Evolutionary conservation across 1,140 invertebrate species (phyloP).

Genomic region (Trachymyrmex septentrionalis): DNA sequence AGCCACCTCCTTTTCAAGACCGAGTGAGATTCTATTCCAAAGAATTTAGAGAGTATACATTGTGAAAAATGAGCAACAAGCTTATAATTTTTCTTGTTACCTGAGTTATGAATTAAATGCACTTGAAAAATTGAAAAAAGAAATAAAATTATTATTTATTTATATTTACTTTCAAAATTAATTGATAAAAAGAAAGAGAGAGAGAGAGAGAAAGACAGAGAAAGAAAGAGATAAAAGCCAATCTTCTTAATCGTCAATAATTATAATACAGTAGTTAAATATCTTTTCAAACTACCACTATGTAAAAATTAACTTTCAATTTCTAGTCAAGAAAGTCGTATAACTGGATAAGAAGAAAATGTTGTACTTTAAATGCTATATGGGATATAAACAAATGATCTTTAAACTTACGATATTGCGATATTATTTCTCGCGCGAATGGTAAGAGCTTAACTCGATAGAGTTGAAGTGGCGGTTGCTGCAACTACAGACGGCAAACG

Average conservation of each 20-base stretch:
- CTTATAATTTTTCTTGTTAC: neutral
- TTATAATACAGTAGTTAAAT: neutral
- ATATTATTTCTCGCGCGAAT: conserved; percentile 72
- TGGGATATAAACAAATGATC: conserved; percentile 5
- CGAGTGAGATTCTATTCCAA: no score
- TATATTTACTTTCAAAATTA: neutral
- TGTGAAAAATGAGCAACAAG: neutral
- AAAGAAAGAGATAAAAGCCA: neutral
- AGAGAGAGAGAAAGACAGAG: no score
- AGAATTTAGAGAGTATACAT: neutral
- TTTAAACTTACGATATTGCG: conserved; percentile 55
- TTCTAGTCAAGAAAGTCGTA: neutral
- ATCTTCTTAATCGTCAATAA: neutral
- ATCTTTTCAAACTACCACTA: neutral
- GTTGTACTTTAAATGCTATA: conserved; percentile 11
- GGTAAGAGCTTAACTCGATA: conserved; percentile 73
- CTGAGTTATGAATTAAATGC: neutral
- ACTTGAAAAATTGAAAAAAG: neutral
- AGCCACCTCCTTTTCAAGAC: no score
- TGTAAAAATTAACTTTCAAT: conserved; percentile 14
- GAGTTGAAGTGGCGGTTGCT: conserved; percentile 73
- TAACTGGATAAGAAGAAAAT: neutral
- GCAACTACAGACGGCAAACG: conserved; percentile 64
- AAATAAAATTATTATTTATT: neutral
- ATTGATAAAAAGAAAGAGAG: neutral